Evolutionary conservation across 2,113 vertebrate species (phyloP), one percentile per base, ranked within the genome.

Genomic region (Gopherus evgoodei): DNA sequence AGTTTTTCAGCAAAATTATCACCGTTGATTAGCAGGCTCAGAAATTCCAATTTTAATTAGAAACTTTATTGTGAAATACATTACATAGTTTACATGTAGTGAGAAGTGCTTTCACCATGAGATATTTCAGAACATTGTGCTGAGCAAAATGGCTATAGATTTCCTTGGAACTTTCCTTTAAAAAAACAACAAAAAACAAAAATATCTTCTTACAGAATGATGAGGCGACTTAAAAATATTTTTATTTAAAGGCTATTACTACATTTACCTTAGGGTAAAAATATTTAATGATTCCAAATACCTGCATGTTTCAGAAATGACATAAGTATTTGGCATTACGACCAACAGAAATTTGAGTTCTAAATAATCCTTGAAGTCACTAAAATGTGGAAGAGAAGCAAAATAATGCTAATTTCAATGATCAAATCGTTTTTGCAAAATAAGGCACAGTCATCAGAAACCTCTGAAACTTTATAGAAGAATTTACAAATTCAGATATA

Each of bases 41-140:
- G 91, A 96, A 96, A 97, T 95, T 94, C 89, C 92, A 92, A 92
- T 96, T 96, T 97, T 94, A 94, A 95, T 97, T 94, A 96, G 82
- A 97, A 96, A 97, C 92, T 97, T 97, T 97, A 97, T 97, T 97
- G 92, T 76, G 54, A 96, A 95, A 97, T 95, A 95, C 93, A 95
- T 97, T 89, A 95, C 89, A 97, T 65, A 93, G 76, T 94, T 95
- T 94, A 97, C 95, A 97, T 75, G 91, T 93, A 92, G 75, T 78
- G 44, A 78, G 42, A 96, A 92, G 80, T 90, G 88, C 42, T 97
- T 95, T 85, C 89, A 92, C 81, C 91, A 80, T 21, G 82, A 95
- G 90, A 44, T 94, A 93, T 88, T 95, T 90, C 52, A 35, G 90
- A 95, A 96, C 93, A 96, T 92, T 88, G 81, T 12, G 86, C 87